Conservation (phyloP, 2,888 invertebrate genomes). For the Pseudococcus jackbeardsleyi region DNA sequence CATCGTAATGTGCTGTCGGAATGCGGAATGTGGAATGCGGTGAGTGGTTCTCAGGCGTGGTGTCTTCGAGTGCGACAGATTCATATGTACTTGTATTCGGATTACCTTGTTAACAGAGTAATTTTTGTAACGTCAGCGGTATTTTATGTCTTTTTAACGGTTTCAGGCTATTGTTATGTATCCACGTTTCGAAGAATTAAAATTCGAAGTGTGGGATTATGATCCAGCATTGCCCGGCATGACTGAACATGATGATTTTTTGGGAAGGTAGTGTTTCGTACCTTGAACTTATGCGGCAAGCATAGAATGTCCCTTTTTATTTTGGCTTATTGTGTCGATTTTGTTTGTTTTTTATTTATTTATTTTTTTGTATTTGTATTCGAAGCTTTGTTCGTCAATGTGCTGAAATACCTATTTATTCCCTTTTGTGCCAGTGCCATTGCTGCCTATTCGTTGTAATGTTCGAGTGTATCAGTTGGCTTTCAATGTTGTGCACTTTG, state of each 20-base stretch:
- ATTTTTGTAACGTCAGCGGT: not conserved
- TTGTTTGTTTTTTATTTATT: not conserved
- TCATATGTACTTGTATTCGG: not conserved
- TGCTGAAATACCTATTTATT: not conserved
- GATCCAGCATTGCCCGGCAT: conserved; percentile 18
- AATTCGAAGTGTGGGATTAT: conserved; percentile 58
- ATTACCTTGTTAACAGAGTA: not conserved
- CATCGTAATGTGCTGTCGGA: not conserved
- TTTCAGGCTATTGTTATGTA: conserved; percentile 56
- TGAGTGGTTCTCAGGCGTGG: not conserved
- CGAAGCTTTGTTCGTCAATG: not conserved
- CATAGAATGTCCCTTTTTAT: not conserved
- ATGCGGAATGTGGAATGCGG: not conserved
- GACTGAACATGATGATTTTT: conserved; percentile 56
- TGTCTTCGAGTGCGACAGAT: not conserved
- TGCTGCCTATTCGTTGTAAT: not conserved
- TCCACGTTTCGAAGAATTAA: conserved; percentile 57
- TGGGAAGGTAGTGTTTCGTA: conserved; percentile 56
- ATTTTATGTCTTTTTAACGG: not conserved
- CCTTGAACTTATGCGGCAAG: not conserved
- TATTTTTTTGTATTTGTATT: not conserved
- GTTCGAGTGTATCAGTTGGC: not conserved
- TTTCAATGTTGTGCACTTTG: not conserved
- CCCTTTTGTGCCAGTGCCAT: not conserved
- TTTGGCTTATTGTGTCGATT: conserved; percentile 6